phyloP scores from a whole-genome alignment of 1,140 invertebrate genomes.

The Drosophila arawakana region DNA sequence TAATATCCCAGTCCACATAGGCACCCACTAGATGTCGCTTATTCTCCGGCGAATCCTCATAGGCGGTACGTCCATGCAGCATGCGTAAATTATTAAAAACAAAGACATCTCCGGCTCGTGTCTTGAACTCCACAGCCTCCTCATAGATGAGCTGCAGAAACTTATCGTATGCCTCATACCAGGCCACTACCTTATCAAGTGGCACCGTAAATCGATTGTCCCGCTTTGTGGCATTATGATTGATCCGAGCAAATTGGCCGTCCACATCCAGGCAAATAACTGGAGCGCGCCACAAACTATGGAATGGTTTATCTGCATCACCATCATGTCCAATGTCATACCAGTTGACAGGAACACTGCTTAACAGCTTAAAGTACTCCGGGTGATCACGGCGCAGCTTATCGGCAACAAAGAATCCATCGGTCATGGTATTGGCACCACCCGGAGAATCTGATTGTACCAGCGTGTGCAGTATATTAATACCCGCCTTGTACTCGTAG shows the following conservation, averaged over 20 bases:
- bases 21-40: conserved; percentile 88
- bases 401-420: conserved; percentile 87
- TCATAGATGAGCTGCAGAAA: conserved; percentile 85
- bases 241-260: conserved; percentile 86
- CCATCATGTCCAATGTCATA: conserved; percentile 87
- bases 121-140: conserved; percentile 87
- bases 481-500: conserved; percentile 89
- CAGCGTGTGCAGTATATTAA: conserved; percentile 88
- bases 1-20: conserved; percentile 90
- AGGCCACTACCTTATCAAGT: conserved; percentile 86
- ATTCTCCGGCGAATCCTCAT: conserved; percentile 86
- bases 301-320: conserved; percentile 85
- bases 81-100: conserved; percentile 89
- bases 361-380: conserved; percentile 86
- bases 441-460: conserved; percentile 87
- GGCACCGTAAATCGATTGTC: conserved; percentile 87
- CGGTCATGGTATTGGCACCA: conserved; percentile 87
- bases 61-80: conserved; percentile 88
- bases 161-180: conserved; percentile 87
- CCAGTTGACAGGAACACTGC: conserved; percentile 88
- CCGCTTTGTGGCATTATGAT: conserved; percentile 88
- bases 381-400: conserved; percentile 86
- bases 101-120: conserved; percentile 87
- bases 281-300: conserved; percentile 87
- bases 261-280: conserved; percentile 86